Conservation (phyloP, 2,888 invertebrate genomes). For the Yponomeuta cagnagella region DNA sequence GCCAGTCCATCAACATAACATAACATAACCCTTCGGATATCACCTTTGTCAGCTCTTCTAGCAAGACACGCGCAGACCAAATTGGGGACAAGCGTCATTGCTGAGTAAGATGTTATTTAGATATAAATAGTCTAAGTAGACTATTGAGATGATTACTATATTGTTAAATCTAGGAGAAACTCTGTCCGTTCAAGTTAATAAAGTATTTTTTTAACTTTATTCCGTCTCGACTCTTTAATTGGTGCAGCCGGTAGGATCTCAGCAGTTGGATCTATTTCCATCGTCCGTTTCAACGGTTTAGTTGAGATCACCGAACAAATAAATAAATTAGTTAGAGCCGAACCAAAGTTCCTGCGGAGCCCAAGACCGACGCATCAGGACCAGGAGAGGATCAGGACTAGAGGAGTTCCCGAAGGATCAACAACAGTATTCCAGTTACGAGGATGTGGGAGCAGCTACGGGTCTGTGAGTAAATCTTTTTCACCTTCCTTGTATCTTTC, state of each 20-base stretch:
- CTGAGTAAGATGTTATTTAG: too few species aligned
- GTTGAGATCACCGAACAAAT: conserved; percentile 3
- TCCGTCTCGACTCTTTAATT: background rate
- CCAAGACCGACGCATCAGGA: background rate
- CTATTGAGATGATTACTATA: too few species aligned
- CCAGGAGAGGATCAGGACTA: background rate
- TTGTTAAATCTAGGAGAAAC: too few species aligned
- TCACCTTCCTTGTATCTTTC: conserved; percentile 2
- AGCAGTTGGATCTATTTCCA: background rate
- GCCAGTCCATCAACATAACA: too few species aligned
- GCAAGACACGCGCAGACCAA: too few species aligned
- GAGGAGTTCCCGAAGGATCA: background rate
- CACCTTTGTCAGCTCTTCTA: too few species aligned
- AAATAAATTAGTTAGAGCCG: background rate
- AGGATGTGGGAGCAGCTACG: conserved; percentile 1
- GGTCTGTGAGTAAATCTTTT: conserved; percentile 7
- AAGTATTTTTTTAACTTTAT: too few species aligned
- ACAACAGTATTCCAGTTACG: background rate
- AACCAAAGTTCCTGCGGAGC: background rate
- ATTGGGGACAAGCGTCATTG: too few species aligned
- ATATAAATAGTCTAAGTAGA: too few species aligned
- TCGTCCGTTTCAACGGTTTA: conserved; percentile 9
- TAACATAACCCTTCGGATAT: too few species aligned
- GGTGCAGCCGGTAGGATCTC: background rate
- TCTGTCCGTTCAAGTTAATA: too few species aligned